Conservation (phyloP, 1,140 invertebrate genomes). For the Aphaenogaster rudis region DNA sequence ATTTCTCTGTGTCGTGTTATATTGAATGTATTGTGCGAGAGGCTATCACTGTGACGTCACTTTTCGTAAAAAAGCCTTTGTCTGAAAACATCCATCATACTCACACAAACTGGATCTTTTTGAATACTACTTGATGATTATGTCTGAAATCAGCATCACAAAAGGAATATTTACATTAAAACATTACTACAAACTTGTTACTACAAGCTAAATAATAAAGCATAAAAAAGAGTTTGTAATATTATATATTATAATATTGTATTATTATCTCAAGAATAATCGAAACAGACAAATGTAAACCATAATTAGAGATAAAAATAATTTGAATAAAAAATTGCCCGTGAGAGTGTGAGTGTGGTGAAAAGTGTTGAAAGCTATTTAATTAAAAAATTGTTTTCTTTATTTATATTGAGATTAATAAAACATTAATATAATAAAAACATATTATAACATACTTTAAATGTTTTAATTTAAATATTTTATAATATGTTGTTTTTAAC, state of each 20-base stretch:
- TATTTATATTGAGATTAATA: neutral
- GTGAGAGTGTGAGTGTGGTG: neutral
- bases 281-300: neutral
- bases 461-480: neutral
- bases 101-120: neutral
- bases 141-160: neutral
- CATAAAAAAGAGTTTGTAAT: neutral
- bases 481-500: neutral
- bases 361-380: constrained; percentile 9
- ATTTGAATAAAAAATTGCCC: neutral
- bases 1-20: constrained; percentile 14
- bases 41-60: neutral
- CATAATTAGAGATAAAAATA: constrained; percentile 22
- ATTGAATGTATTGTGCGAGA: constrained; percentile 4
- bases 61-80: constrained; percentile 25
- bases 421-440: neutral
- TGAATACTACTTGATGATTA: neutral
- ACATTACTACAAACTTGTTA: neutral
- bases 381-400: constrained; percentile 1
- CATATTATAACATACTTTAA: neutral
- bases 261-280: neutral
- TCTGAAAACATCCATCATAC: constrained; percentile 10
- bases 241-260: neutral
- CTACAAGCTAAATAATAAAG: neutral
- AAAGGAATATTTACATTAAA: neutral